Evolutionary conservation across 2,113 vertebrate species (phyloP).

Genomic region (human): GRCh38 chr2:143342501-143343000

Average conservation of each 20-base stretch:
- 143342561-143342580: constrained; percentile 20
- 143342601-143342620: constrained; percentile 55
- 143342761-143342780: not conserved
- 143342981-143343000: not conserved
- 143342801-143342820: not conserved
- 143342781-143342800: not conserved
- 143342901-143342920: not conserved
- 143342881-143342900: not conserved
- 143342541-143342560: constrained; percentile 68
- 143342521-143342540: constrained; percentile 47
- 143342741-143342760: not conserved
- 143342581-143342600: constrained; percentile 18
- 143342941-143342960: not conserved
- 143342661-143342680: constrained; percentile 46
- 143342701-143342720: not conserved
- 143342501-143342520: constrained; percentile 16
- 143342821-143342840: not conserved
- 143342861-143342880: not conserved
- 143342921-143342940: not conserved
- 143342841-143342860: not conserved
- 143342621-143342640: not conserved
- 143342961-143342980: not conserved
- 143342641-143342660: constrained; percentile 29
- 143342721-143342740: not conserved
- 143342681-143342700: not conserved